Conservation (phyloP, 2,113 vertebrate genomes). For the Epinephelus lanceolatus region DNA sequence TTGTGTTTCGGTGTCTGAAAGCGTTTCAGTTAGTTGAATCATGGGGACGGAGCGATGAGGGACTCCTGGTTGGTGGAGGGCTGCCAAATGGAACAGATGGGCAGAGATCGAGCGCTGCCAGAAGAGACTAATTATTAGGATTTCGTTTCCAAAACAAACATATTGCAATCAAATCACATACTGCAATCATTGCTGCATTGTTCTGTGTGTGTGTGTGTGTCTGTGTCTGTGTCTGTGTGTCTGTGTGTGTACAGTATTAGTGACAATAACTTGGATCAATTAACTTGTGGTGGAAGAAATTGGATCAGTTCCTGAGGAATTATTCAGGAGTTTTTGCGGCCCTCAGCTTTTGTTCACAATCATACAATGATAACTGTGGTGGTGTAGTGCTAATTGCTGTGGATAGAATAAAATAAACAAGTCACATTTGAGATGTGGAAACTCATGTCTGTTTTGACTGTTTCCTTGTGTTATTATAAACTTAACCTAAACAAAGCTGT, state of each 20-base stretch:
- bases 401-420: constrained; percentile 40
- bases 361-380: constrained; percentile 37
- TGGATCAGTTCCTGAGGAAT: constrained; percentile 61
- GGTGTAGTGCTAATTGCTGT: constrained; percentile 58
- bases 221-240: constrained; percentile 9
- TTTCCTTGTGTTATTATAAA: constrained; percentile 10
- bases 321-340: constrained; percentile 37
- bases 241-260: constrained; percentile 38
- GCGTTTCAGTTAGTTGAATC: constrained; percentile 66
- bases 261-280: constrained; percentile 70
- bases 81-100: constrained; percentile 79
- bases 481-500: constrained; percentile 34
- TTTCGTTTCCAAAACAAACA: constrained; percentile 82
- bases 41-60: constrained; percentile 54
- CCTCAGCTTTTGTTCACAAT: constrained; percentile 54
- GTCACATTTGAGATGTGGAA: constrained; percentile 44
- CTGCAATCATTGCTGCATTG: constrained; percentile 79
- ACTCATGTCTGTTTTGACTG: constrained; percentile 45
- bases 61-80: constrained; percentile 71
- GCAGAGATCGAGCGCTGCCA: constrained; percentile 68
- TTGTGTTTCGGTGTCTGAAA: constrained; percentile 48
- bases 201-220: constrained; percentile 41
- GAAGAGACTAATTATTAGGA: constrained; percentile 80
- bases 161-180: constrained; percentile 84
- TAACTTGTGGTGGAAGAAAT: constrained; percentile 56